Evolutionary conservation across 2,888 invertebrate species (phyloP), one percentile per base, ranked within the genome.

Genomic region (Machimus rusticus): DNA sequence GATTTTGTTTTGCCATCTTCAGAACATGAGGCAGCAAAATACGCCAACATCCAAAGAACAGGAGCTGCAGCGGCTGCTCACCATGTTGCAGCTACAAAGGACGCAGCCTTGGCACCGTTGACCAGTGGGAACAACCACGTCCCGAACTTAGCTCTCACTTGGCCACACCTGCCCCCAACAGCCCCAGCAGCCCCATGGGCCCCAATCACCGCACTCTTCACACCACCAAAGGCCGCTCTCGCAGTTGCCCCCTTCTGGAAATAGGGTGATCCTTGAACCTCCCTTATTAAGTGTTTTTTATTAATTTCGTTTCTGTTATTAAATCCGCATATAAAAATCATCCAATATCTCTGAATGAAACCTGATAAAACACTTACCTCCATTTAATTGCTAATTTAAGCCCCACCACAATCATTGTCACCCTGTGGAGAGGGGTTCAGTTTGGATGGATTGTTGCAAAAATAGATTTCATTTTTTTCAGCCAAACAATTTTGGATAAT

Each of bases 21-120:
- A 94, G 94, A 95, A 89, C 92, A 94, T 88, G 94, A 95, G 91
- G 94, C 95, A 0, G 91, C 94, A 57, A 95, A 95, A 90, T 92
- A 94, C 79, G 94, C 95, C 8, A 94, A 95, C 86, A 93, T 94
- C 43, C 94, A 95, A 82, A 94, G 95, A 85, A 94, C 95, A 0
- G 94, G 94, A 1, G 92, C 93, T 51, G 93, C 93, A 2, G 92
- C 94, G 0, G 94, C 94, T 0, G 94, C 94, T 0, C 94, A 94
- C 89, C 95, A 95, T 90, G 93, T 94, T 0, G 94, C 94, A 2
- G 93, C 94, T 0, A 94, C 95, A 1, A 95, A 95, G 78, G 95
- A 95, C 5, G 94, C 94, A 0, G 94, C 94, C 0, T 92, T 95
- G 1, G 86, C 90, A 89, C 90, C 92, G 89, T 93, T 93, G 1